Percentiles rank a stretch among this genome's conserved stretches.
These are phyloP conservation scores for Iphiclides podalirius DNA, from an alignment of 2,888 invertebrate genomes.

Conservation along the genomic window DNA sequence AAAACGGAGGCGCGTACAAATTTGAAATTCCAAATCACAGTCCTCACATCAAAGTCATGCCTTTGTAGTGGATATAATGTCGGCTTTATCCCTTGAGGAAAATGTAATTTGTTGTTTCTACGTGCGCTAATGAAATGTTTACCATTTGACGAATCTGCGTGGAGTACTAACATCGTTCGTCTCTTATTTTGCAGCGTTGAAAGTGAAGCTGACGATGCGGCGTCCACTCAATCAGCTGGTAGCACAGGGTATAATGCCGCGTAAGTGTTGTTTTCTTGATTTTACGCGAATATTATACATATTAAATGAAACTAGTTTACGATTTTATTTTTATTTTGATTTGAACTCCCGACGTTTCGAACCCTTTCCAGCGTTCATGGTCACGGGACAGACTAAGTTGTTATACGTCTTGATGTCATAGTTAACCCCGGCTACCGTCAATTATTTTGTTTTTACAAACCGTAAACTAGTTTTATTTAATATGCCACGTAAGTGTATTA, in stretches of 20 bases:
- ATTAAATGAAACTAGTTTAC: too few relatives aligned
- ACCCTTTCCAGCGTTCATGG: too few relatives aligned
- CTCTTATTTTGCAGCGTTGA: slow-evolving; percentile 89
- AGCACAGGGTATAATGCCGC: slow-evolving; percentile 98
- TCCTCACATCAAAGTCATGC: slow-evolving; percentile 1
- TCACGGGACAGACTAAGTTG: too few relatives aligned
- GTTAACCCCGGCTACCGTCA: too few relatives aligned
- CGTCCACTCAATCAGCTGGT: slow-evolving; percentile 97
- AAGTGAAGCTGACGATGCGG: slow-evolving; percentile 97
- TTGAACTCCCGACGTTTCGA: too few relatives aligned
- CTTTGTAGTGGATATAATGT: not conserved
- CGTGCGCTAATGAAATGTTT: not conserved
- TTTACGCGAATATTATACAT: too few relatives aligned
- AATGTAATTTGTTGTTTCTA: slow-evolving; percentile 3
- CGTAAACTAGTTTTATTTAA: too few relatives aligned
- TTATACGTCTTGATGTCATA: too few relatives aligned
- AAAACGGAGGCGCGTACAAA: slow-evolving; percentile 45
- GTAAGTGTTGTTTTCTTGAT: too few relatives aligned
- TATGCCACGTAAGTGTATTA: slow-evolving; percentile 98
- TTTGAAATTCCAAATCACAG: too few relatives aligned
- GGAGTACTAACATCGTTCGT: slow-evolving; percentile 25
- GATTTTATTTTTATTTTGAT: too few relatives aligned
- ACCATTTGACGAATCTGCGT: slow-evolving; percentile 26
- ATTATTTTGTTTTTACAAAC: too few relatives aligned
- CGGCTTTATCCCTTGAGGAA: slow-evolving; percentile 9